Evolutionary conservation across 2,113 vertebrate genomes (phyloP).

Genomic region (Solenodon paradoxus): DNA sequence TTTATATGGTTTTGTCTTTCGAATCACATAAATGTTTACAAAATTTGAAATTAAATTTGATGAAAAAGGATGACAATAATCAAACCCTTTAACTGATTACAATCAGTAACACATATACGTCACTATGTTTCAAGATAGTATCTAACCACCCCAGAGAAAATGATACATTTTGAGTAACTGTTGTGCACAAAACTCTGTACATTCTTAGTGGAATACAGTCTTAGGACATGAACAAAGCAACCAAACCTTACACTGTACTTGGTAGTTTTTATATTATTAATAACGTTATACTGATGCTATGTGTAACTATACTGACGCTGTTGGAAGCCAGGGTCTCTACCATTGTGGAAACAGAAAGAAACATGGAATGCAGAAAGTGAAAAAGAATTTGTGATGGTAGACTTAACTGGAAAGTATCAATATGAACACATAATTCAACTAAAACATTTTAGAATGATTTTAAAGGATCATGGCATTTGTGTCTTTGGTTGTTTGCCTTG

Average conservation of each 20-base stretch:
- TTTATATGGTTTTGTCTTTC: not conserved
- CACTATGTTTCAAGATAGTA: not conserved
- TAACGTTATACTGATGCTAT: not conserved
- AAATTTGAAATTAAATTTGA: not conserved
- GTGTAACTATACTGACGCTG: not conserved
- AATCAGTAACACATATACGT: not conserved
- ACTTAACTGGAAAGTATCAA: not conserved
- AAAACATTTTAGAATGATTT: not conserved
- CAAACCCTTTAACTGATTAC: not conserved
- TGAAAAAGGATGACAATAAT: not conserved
- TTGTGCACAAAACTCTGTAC: not conserved
- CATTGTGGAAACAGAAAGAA: not conserved
- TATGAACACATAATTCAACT: not conserved
- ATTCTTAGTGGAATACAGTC: not conserved
- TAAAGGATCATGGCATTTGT: not conserved
- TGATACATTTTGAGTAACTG: not conserved
- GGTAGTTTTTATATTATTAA: not conserved
- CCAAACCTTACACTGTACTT: not conserved
- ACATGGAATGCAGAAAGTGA: not conserved
- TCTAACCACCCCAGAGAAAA: not conserved
- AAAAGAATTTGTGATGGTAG: not conserved
- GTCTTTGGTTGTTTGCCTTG: not conserved
- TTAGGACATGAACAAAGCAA: not conserved
- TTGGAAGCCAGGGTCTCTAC: not conserved
- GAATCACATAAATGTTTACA: not conserved